Evolutionary conservation across 2,888 invertebrate species (phyloP).

Genomic region (Plusia festucae): DNA sequence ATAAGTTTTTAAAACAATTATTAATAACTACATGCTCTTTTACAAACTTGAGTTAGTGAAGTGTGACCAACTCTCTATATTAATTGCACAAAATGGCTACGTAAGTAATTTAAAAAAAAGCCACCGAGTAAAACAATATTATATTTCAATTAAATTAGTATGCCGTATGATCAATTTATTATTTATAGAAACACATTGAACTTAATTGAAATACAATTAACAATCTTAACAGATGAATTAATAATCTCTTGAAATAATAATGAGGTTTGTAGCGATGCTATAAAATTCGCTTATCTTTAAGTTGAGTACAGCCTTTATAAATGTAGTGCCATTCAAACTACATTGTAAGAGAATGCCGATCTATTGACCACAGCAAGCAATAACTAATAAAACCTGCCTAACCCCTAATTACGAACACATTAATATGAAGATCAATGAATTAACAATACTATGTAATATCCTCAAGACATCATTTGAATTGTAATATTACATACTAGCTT

Average conservation of each 20-base stretch:
- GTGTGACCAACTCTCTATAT: too few relatives aligned
- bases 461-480: constrained; percentile 66
- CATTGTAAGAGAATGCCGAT: constrained; percentile 62
- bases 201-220: not conserved
- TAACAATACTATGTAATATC: constrained; percentile 65
- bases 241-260: not conserved
- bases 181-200: not conserved
- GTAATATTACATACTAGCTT: constrained; percentile 61
- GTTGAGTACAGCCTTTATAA: constrained; percentile 23
- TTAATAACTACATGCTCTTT: too few relatives aligned
- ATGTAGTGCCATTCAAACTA: constrained; percentile 64
- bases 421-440: constrained; percentile 71
- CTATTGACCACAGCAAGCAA: constrained; percentile 68
- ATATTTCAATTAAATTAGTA: not conserved
- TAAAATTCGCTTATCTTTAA: constrained; percentile 10
- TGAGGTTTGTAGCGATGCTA: not conserved
- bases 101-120: not conserved
- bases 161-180: not conserved
- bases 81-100: too few relatives aligned
- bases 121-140: not conserved
- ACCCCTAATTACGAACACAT: constrained; percentile 72
- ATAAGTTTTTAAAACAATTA: too few relatives aligned
- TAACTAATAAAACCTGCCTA: constrained; percentile 69
- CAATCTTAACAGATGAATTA: not conserved
- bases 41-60: too few relatives aligned